Evolutionary conservation across 2,113 vertebrate species (phyloP).

Genomic region (Ceyx melanurus): DNA sequence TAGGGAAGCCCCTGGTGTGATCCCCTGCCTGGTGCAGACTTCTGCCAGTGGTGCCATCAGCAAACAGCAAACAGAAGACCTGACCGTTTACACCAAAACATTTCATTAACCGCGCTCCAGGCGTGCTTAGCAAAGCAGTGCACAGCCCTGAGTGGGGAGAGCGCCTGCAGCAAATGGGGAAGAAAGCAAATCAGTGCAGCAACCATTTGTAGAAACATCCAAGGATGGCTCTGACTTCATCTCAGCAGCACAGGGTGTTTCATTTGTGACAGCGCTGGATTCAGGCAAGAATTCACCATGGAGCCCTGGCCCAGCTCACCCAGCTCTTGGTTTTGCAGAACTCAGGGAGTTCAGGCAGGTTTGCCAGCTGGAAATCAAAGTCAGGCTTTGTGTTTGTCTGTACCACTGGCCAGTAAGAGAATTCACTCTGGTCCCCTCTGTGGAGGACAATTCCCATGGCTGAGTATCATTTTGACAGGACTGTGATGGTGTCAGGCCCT

Average conservation of each 20-base stretch:
- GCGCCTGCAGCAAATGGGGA: not conserved
- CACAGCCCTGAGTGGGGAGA: not conserved
- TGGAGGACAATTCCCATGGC: fast-evolving
- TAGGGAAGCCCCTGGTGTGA: fast-evolving
- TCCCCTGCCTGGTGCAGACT: not conserved
- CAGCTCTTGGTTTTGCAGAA: not conserved
- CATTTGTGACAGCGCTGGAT: not conserved
- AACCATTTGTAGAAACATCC: not conserved
- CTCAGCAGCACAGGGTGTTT: not conserved
- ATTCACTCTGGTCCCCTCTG: not conserved
- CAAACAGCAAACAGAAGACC: not conserved
- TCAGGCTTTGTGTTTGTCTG: fast-evolving
- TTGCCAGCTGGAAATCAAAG: not conserved
- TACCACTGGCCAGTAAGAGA: not conserved
- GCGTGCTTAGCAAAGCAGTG: not conserved
- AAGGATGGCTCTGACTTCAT: not conserved
- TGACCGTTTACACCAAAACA: slow-evolving; percentile 31
- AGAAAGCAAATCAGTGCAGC: not conserved
- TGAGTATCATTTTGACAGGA: not conserved
- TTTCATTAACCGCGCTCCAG: slow-evolving; percentile 9
- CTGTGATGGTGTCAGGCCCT: fast-evolving
- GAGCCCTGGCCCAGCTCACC: not conserved
- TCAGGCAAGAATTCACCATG: fast-evolving
- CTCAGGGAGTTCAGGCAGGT: not conserved
- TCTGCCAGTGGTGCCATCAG: not conserved